These are phyloP conservation scores for Phymatocera aterrima DNA, from an alignment of 2,888 invertebrate species.

Conservation along the genomic window DNA sequence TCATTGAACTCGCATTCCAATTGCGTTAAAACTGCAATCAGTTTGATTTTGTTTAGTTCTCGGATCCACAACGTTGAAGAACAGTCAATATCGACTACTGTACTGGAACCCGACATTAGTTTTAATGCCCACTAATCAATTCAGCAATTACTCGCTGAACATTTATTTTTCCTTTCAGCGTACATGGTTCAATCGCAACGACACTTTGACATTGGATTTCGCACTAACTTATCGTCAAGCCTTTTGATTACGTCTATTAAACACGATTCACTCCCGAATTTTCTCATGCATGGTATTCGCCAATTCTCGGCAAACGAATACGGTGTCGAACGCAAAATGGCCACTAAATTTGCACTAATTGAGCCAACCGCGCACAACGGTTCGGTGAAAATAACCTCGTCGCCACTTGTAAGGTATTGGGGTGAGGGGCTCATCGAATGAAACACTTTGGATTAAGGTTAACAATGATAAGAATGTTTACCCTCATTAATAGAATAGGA, in stretches of 20 bases:
- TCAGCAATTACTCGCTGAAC: no score
- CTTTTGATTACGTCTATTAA: no score
- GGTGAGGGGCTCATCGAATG: no score
- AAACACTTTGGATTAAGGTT: no score
- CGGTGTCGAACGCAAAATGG: slow-evolving; percentile 6
- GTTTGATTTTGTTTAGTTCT: neutral
- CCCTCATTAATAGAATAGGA: no score
- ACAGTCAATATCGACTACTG: neutral
- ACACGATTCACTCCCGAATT: neutral
- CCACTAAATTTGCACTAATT: slow-evolving; percentile 9
- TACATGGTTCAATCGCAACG: no score
- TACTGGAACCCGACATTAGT: neutral
- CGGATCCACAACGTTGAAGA: neutral
- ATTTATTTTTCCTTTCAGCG: no score
- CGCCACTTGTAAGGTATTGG: slow-evolving; percentile 9
- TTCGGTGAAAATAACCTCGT: slow-evolving; percentile 12
- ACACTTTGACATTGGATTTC: no score
- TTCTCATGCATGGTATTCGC: neutral
- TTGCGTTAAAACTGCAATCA: neutral
- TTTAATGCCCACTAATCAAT: neutral
- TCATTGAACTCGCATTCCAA: neutral
- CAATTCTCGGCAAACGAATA: neutral
- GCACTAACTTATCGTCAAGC: no score
- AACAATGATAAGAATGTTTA: no score
- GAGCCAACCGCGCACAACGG: neutral